Percentiles rank a stretch among this genome's conserved stretches.
These are phyloP conservation scores for Halcyon senegalensis DNA, from an alignment of 2,113 vertebrate species.

Conservation along the genomic window DNA sequence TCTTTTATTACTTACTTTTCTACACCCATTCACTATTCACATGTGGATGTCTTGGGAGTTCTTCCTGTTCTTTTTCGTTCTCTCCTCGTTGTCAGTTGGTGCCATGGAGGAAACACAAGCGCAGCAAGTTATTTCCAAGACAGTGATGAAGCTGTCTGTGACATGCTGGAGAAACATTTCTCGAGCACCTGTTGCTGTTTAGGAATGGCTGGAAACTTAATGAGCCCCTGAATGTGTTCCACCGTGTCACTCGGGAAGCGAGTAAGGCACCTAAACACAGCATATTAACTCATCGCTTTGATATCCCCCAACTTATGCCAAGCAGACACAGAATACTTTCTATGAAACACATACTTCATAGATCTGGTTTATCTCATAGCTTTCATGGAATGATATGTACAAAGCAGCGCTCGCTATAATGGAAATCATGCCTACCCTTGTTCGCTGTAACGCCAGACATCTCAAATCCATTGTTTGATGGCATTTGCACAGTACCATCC, in stretches of 20 bases:
- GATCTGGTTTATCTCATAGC: slow-evolving; percentile 26
- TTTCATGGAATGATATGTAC: background rate
- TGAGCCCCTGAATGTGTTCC: slow-evolving; percentile 61
- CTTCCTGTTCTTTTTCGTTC: slow-evolving; percentile 49
- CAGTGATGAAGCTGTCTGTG: slow-evolving; percentile 59
- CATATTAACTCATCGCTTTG: slow-evolving; percentile 60
- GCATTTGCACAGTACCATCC: background rate
- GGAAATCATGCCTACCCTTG: slow-evolving; percentile 25
- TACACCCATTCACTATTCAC: background rate
- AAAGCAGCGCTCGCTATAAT: slow-evolving; percentile 1
- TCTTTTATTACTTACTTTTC: background rate
- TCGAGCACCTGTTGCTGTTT: slow-evolving; percentile 71
- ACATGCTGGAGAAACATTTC: slow-evolving; percentile 55
- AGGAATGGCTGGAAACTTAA: slow-evolving; percentile 72
- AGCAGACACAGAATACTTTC: slow-evolving; percentile 13
- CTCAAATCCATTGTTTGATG: slow-evolving; percentile 49
- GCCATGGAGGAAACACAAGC: background rate
- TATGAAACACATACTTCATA: slow-evolving; percentile 12
- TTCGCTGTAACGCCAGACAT: slow-evolving; percentile 12
- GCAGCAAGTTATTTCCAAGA: slow-evolving; percentile 50
- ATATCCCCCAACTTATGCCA: slow-evolving; percentile 11
- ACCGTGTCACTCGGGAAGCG: slow-evolving; percentile 41
- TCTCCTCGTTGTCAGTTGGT: slow-evolving; percentile 15
- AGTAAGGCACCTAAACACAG: slow-evolving; percentile 66
- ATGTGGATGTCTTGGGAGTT: slow-evolving; percentile 37